Percentiles rank a stretch among this genome's conserved stretches.
These are phyloP conservation scores for Dynastes grantii DNA, from an alignment of 2,888 invertebrate genomes.

Conservation along the genomic window DNA sequence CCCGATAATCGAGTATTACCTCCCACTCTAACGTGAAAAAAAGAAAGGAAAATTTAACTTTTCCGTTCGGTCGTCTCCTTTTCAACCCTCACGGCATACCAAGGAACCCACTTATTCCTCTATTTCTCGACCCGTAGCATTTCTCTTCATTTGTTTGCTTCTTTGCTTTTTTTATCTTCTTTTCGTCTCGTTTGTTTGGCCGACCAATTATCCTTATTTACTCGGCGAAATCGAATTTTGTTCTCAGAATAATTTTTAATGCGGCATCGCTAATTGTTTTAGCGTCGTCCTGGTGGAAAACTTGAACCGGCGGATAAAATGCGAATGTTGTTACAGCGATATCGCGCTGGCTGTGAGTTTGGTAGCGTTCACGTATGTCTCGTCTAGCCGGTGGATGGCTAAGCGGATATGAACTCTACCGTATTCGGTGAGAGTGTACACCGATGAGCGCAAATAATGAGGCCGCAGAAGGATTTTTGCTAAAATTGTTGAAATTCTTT, in stretches of 20 bases:
- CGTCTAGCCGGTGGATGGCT: neutral
- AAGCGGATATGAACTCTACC: constrained; percentile 35
- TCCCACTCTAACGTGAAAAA: neutral
- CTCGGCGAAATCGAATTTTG: constrained; percentile 31
- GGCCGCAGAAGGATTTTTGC: too few species aligned
- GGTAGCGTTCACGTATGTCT: constrained; percentile 3
- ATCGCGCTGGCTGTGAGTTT: neutral
- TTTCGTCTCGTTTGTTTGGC: constrained; percentile 5
- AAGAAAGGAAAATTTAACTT: neutral
- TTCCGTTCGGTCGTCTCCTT: neutral
- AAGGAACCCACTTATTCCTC: neutral
- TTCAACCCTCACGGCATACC: neutral
- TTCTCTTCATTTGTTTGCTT: neutral
- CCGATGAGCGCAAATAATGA: constrained; percentile 5
- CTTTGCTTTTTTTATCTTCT: neutral
- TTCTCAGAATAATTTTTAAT: constrained; percentile 31
- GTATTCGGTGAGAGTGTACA: constrained; percentile 55
- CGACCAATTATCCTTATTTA: constrained; percentile 26
- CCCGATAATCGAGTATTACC: too few species aligned
- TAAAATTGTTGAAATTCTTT: too few species aligned
- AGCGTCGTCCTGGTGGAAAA: neutral
- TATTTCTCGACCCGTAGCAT: neutral
- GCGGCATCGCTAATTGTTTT: constrained; percentile 28
- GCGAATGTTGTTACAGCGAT: neutral
- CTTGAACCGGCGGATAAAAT: neutral